Conservation (phyloP, 1,140 invertebrate genomes). For the Wiebesia pumilae region DNA sequence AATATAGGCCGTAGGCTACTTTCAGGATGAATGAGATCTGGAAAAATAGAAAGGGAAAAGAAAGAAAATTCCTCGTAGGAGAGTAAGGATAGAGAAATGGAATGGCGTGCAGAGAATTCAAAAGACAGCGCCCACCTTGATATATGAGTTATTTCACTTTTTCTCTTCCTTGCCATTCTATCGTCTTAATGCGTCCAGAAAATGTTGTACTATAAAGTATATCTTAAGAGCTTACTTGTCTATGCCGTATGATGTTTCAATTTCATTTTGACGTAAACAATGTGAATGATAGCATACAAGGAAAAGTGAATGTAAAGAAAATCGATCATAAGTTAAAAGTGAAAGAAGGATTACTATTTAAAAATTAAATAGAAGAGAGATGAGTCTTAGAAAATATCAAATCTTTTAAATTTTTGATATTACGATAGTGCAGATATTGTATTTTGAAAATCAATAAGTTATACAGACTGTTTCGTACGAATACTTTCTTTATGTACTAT, state of each 20-base stretch:
- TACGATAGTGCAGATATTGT: no score
- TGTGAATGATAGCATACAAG: neutral
- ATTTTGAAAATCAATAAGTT: no score
- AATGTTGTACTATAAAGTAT: conserved; percentile 72
- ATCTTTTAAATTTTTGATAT: neutral
- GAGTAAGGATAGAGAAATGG: conserved; percentile 50
- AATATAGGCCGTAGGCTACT: neutral
- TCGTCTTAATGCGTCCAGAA: conserved; percentile 59
- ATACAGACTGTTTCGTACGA: no score
- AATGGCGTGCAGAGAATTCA: conserved; percentile 31
- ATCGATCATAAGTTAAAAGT: neutral
- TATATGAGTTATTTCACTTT: conserved; percentile 54
- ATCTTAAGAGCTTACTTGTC: conserved; percentile 66
- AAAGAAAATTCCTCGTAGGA: no score
- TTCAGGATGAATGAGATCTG: conserved; percentile 55
- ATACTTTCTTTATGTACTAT: no score
- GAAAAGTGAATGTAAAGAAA: neutral
- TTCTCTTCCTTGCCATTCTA: neutral
- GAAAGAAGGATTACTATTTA: neutral
- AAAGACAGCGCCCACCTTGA: conserved; percentile 58
- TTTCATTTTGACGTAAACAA: conserved; percentile 63
- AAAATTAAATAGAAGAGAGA: neutral
- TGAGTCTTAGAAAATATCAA: neutral
- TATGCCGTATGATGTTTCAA: conserved; percentile 65
- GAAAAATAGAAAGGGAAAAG: neutral